These are phyloP conservation scores for Moxostoma hubbsi DNA, from an alignment of 2,797 vertebrate genomes.

Conservation along the genomic window DNA sequence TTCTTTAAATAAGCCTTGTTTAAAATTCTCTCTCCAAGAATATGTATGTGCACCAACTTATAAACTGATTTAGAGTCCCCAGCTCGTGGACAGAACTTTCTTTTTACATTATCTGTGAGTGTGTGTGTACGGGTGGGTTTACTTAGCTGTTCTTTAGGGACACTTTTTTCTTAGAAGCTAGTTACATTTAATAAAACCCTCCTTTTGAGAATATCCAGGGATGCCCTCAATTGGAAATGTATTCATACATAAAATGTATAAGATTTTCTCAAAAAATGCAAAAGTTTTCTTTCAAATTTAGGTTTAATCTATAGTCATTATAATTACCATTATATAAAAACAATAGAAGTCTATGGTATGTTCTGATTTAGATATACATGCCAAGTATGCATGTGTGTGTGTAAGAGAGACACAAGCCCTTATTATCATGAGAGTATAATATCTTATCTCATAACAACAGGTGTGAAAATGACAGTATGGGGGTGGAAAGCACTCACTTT, in stretches of 20 bases:
- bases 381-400: background rate
- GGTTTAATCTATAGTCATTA: too few species aligned
- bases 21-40: background rate
- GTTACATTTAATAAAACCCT: background rate
- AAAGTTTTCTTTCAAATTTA: background rate
- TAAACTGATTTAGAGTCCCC: too few species aligned
- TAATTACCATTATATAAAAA: too few species aligned
- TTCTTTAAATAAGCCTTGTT: too few species aligned
- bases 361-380: too few species aligned
- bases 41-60: background rate
- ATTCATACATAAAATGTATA: background rate
- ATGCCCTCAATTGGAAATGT: background rate
- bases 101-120: too few species aligned
- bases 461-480: conserved; percentile 60
- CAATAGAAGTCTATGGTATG: too few species aligned
- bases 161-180: too few species aligned
- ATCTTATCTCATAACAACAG: conserved; percentile 60
- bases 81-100: too few species aligned
- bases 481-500: conserved; percentile 30
- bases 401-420: conserved; percentile 49
- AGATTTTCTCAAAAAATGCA: background rate
- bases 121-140: too few species aligned
- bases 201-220: background rate
- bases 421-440: conserved; percentile 61
- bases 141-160: too few species aligned